These are phyloP conservation scores for Sciaenops ocellatus DNA, from an alignment of 2,797 vertebrate species.

Conservation along the genomic window DNA sequence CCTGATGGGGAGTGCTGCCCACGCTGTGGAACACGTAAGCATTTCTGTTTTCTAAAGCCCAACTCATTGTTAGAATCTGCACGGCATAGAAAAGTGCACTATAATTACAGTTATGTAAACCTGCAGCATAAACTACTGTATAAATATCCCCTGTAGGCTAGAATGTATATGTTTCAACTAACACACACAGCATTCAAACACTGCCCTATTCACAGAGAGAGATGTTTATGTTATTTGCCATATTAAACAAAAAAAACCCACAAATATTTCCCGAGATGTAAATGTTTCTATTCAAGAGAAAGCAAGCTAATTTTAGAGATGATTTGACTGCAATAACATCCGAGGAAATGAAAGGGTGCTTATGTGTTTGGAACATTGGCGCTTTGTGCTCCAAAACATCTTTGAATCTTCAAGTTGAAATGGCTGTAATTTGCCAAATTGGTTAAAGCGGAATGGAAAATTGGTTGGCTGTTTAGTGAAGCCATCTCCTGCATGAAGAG, in stretches of 20 bases:
- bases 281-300: constrained; percentile 61
- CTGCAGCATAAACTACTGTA: constrained; percentile 5
- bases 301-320: constrained; percentile 60
- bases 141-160: constrained; percentile 21
- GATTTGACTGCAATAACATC: constrained; percentile 70
- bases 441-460: constrained; percentile 76
- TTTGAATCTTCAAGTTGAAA: constrained; percentile 71
- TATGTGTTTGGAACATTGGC: constrained; percentile 75
- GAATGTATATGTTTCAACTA: constrained; percentile 21
- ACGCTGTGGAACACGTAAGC: constrained; percentile 94
- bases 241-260: constrained; percentile 65
- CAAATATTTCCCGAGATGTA: constrained; percentile 62
- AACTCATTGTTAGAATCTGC: constrained; percentile 15
- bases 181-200: constrained; percentile 45
- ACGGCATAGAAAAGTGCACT: constrained; percentile 10
- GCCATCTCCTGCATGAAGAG: constrained; percentile 57
- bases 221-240: constrained; percentile 51
- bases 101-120: constrained; percentile 31
- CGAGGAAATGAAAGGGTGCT: constrained; percentile 65
- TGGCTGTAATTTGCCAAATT: constrained; percentile 80
- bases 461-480: constrained; percentile 63
- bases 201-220: constrained; percentile 44
- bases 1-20: constrained; percentile 99
- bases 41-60: constrained; percentile 19
- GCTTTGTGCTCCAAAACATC: constrained; percentile 74